A percentile compares a stretch with the other conserved stretches of the same genome.
Evolutionary conservation across 2,797 vertebrate genomes (phyloP).

Genomic region (Cephalopachus bancanus): DNA sequence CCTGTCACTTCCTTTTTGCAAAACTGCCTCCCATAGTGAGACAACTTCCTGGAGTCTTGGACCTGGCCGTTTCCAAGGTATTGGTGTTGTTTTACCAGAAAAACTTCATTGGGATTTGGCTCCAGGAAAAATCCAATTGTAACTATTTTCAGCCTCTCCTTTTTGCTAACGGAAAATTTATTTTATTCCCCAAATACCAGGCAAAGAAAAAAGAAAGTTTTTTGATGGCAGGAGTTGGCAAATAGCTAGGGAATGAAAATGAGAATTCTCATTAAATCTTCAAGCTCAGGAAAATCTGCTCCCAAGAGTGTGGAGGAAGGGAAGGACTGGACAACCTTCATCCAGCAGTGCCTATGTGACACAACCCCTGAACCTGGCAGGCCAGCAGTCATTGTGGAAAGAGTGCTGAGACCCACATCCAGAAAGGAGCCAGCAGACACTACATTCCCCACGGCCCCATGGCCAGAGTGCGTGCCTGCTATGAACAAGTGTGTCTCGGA

Average conservation of each 20-base stretch:
- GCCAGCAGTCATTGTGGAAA: neutral
- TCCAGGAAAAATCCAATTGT: neutral
- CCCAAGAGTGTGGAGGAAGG: neutral
- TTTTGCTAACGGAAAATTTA: neutral
- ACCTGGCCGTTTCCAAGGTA: neutral
- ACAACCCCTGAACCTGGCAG: neutral
- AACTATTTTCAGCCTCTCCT: neutral
- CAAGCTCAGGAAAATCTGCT: slow-evolving; percentile 25
- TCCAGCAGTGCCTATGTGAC: neutral
- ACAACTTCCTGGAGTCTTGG: neutral
- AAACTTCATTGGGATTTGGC: neutral
- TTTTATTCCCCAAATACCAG: slow-evolving; percentile 20
- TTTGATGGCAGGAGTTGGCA: neutral
- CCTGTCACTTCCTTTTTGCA: neutral
- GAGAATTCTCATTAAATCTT: slow-evolving; percentile 36
- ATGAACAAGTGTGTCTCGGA: neutral
- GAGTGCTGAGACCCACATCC: neutral
- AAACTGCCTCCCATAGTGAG: neutral
- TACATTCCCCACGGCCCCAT: neutral
- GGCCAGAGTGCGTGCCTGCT: accelerated
- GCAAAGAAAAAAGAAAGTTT: neutral
- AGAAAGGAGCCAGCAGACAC: neutral
- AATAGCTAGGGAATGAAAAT: neutral
- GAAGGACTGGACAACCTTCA: neutral
- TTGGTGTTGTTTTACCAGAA: neutral